Base-by-base conservation (phyloP, 2,888 invertebrate genomes). In the Aspidiotus destructor region DNA sequence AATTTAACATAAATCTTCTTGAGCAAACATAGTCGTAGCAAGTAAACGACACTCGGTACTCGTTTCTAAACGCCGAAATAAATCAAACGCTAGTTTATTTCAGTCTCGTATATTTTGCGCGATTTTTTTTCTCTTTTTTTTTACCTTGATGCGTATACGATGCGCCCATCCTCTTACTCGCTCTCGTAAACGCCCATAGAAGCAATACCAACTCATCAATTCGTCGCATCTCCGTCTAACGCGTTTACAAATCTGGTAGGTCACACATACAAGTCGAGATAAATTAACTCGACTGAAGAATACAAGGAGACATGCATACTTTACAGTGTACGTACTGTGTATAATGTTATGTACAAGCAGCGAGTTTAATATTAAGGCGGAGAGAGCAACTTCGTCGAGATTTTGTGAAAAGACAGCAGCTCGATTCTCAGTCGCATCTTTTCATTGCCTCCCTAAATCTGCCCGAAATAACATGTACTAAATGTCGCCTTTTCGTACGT, bases 401-500 rank as follows among this genome's bases (percentile, higher is more conserved):
- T 48, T 11, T 48, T 48, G 10, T 48, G 11, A 48, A 48, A 48
- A 48, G 48, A 48, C 48, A 48, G 48, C 48, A 48, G 11, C 10
- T 13, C 11, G n/a, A 48, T 48, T 48, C 48, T 6, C 48, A 11
- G 10, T 11, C n/a, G 10, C 48, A n/a, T n/a, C 48, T 48, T 48
- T 48, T n/a, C 11, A n/a, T n/a, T 48, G 10, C 48, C 55, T 58
- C 58, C 58, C 58, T 40, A 13, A 13, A 58, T 13, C 16, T 13
- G 16, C 58, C 10, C 13, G 28, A 40, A 28, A 58, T 40, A 17
- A 40, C 58, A 65, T 44, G 41, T 41, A 17, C 58, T 65, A 65
- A 65, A 65, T 65, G 65, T 65, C 65, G 65, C 65, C 65, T 65
- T 65, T 65, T 65, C 65, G 57, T 28, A 28, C 28, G 28, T 28